Evolutionary conservation across 1,140 invertebrate genomes (phyloP).

Genomic region (Brachionus koreanus): DNA sequence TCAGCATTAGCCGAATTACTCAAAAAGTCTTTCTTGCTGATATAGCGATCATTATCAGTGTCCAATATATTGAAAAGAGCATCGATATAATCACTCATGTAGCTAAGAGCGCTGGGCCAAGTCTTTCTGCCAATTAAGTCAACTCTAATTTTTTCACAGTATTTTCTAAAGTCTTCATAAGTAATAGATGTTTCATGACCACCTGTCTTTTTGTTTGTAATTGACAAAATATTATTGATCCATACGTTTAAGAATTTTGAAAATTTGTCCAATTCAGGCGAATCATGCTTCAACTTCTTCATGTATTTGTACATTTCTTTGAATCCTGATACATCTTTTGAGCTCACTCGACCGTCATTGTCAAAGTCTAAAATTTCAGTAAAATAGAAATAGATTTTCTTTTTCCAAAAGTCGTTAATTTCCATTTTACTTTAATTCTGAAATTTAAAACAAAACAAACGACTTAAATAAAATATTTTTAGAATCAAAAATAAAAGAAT

Average conservation of each 20-base stretch:
- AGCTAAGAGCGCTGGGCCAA: constrained; percentile 21
- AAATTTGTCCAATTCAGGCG: constrained; percentile 29
- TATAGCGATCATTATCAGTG: constrained; percentile 2
- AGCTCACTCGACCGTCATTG: constrained; percentile 6
- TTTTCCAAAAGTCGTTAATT: constrained; percentile 41
- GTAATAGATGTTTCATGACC: neutral
- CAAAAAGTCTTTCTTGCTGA: constrained; percentile 33
- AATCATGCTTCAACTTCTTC: constrained; percentile 32
- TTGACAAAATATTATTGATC: neutral
- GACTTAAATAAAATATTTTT: no score
- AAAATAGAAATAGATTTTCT: constrained; percentile 40
- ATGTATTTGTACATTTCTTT: constrained; percentile 39
- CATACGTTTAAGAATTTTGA: constrained; percentile 33
- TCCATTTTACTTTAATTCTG: neutral
- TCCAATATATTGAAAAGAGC: constrained; percentile 34
- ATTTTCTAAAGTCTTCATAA: constrained; percentile 29
- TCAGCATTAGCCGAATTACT: constrained; percentile 19
- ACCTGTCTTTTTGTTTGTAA: constrained; percentile 28
- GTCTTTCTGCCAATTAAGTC: constrained; percentile 2
- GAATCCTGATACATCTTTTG: constrained; percentile 10
- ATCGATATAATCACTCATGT: constrained; percentile 40
- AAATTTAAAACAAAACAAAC: neutral
- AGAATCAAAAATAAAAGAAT: neutral
- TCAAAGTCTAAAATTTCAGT: constrained; percentile 39
- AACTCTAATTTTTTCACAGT: constrained; percentile 34